A percentile compares a stretch with the other conserved stretches of the same genome.
These are phyloP conservation scores for Cochlearius cochlearius DNA, from an alignment of 2,113 vertebrate genomes.

Conservation along the genomic window DNA sequence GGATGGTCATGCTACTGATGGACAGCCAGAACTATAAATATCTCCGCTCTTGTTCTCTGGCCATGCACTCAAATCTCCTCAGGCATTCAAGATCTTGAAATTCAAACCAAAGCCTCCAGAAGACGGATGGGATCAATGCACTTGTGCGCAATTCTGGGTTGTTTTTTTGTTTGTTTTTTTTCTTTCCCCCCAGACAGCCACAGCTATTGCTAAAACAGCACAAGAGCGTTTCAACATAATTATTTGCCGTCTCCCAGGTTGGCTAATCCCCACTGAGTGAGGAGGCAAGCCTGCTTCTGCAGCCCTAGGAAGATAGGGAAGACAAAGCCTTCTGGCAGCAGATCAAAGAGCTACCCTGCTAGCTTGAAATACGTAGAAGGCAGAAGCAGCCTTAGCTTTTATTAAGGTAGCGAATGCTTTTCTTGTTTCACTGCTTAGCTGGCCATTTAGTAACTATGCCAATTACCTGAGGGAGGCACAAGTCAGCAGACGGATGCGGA, in stretches of 20 bases:
- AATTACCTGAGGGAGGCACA: background rate
- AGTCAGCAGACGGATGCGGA: background rate
- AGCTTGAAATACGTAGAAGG: background rate
- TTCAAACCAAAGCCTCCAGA: background rate
- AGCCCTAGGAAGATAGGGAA: background rate
- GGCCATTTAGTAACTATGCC: background rate
- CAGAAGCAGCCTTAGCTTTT: background rate
- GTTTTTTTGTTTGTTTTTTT: background rate
- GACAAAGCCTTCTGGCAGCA: background rate
- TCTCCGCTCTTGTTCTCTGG: accelerated
- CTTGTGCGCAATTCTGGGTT: background rate
- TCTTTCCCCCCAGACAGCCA: background rate
- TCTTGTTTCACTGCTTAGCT: background rate
- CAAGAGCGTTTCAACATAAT: background rate
- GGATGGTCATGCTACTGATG: accelerated
- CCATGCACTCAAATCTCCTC: background rate
- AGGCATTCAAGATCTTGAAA: background rate
- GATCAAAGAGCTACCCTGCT: background rate
- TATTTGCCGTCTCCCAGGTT: background rate
- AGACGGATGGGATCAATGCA: background rate
- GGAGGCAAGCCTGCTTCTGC: background rate
- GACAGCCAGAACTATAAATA: background rate
- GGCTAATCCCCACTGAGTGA: background rate
- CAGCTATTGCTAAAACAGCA: background rate
- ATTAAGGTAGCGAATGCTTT: background rate